Base-by-base conservation (phyloP, 1,140 invertebrate species). In the Drosophila jambulina region DNA sequence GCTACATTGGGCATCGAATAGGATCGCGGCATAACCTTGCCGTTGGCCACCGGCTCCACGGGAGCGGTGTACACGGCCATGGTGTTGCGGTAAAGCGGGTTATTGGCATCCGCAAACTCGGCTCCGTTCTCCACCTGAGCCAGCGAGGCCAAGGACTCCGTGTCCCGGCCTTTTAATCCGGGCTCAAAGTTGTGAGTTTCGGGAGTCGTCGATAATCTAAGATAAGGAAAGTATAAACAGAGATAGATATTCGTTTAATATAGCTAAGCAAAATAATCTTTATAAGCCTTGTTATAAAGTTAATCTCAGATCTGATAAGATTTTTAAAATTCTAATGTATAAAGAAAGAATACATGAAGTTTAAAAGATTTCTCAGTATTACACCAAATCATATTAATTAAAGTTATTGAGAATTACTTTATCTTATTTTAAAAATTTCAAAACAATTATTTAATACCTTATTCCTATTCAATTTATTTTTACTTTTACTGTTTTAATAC, bases 171-270 rank as follows among this genome's bases (percentile, higher is more conserved):
- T 46, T 70, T 70, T 17, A 40, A 4, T 10, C 51, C 62, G 29
- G 61, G 78, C 54, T 92, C 91, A 60, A 92, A 92, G 43, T 92
- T 92, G 70, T 94, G 94, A 99, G 92, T 99, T 99, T 72, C 98
- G 95, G 43, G 96, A 96, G 93, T 98, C 97, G 92, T 99, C 98
- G 69, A 99, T 94, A 40, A 99, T 95, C 97, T 98, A 21, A 19
- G 53, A 59, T 40, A 29, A 19, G 17, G 8, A 13, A 40, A 57
- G 12, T 10, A 17, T 7, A 36, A 36, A 56, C 38, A 38, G 15
- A 12, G 25, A 0, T 1, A 25, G 10, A 54, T 7, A 34, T 10
- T 8, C 10, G 9, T 23, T 56, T 21, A 56, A 25, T 56, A 23
- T 56, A 58, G 32, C 4, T 27, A 7, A 6, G 17, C 9, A 3